These are phyloP conservation scores for Amphiprion clarkii DNA, from an alignment of 2,797 vertebrate species.

Conservation along the genomic window DNA sequence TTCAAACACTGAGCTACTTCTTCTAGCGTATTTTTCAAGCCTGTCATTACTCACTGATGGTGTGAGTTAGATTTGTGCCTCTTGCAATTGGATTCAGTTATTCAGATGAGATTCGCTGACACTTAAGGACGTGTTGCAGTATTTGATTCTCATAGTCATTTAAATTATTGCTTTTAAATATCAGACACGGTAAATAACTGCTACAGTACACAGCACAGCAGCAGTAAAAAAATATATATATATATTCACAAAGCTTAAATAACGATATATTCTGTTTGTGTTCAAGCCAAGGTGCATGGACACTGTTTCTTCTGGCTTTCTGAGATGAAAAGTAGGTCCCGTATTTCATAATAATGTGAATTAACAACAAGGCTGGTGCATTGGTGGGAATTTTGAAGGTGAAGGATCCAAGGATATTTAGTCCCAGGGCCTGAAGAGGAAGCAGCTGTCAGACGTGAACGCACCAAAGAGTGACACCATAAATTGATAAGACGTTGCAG, in stretches of 20 bases:
- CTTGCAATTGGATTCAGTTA: neutral
- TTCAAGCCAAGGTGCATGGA: neutral
- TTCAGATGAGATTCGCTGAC: neutral
- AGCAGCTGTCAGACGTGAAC: conserved; percentile 1
- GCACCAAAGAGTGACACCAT: neutral
- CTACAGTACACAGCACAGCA: neutral
- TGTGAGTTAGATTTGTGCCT: conserved; percentile 1
- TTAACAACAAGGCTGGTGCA: conserved; percentile 21
- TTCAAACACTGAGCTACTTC: conserved; percentile 15
- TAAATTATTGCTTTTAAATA: neutral
- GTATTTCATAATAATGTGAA: conserved; percentile 22
- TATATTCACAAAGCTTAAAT: no score
- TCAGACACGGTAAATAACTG: neutral
- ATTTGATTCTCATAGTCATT: conserved; percentile 3
- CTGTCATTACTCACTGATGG: neutral
- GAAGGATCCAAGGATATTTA: conserved; percentile 18
- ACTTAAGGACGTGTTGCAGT: neutral
- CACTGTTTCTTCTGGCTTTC: neutral
- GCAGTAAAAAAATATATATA: no score
- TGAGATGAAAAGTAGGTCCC: conserved; percentile 31
- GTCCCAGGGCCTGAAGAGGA: conserved; percentile 7
- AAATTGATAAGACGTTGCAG: neutral
- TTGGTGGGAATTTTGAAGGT: conserved; percentile 18
- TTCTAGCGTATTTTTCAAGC: neutral
- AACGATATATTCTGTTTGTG: no score